phyloP scores from a whole-genome alignment of 2,888 invertebrate genomes.

The Drosophila austrosaltans region DNA sequence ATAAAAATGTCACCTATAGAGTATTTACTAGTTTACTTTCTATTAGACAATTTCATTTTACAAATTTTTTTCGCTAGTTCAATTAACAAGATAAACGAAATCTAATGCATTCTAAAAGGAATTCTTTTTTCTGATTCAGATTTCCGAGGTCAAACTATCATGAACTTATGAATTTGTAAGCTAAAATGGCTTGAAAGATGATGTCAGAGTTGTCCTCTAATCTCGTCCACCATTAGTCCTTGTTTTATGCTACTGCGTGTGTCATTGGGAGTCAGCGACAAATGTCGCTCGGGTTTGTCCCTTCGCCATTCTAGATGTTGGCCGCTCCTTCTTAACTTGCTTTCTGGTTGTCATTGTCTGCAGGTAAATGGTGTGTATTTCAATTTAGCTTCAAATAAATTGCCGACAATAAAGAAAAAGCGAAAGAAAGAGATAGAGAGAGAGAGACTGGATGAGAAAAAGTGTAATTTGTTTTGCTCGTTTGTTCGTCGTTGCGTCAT shows the following conservation, averaged over 20 bases:
- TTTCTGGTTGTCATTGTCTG: slow-evolving; percentile 47
- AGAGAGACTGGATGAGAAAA: slow-evolving; percentile 34
- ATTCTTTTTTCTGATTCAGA: slow-evolving; percentile 8
- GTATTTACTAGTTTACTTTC: neutral
- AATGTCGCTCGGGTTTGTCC: slow-evolving; percentile 31
- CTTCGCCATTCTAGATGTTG: neutral
- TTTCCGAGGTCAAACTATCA: neutral
- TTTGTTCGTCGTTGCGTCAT: slow-evolving; percentile 72
- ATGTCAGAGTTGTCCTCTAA: slow-evolving; percentile 52
- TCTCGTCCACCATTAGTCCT: slow-evolving; percentile 2
- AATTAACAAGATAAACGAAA: slow-evolving; percentile 45
- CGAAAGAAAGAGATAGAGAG: slow-evolving; percentile 21
- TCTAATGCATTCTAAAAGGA: slow-evolving; percentile 31
- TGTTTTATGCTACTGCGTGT: slow-evolving; percentile 16
- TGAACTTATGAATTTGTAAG: slow-evolving; percentile 34
- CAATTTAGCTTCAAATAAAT: slow-evolving; percentile 75
- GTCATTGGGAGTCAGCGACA: slow-evolving; percentile 35
- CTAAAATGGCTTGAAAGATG: slow-evolving; percentile 53
- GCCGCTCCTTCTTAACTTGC: neutral
- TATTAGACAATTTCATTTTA: slow-evolving; percentile 2
- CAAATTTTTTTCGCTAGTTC: slow-evolving; percentile 13
- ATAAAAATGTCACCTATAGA: neutral
- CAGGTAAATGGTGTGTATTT: slow-evolving; percentile 77
- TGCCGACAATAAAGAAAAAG: slow-evolving; percentile 71
- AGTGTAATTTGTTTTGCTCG: slow-evolving; percentile 77